Evolutionary conservation across 2,797 vertebrate species (phyloP).

Genomic region (Sebastes taczanowskii): DNA sequence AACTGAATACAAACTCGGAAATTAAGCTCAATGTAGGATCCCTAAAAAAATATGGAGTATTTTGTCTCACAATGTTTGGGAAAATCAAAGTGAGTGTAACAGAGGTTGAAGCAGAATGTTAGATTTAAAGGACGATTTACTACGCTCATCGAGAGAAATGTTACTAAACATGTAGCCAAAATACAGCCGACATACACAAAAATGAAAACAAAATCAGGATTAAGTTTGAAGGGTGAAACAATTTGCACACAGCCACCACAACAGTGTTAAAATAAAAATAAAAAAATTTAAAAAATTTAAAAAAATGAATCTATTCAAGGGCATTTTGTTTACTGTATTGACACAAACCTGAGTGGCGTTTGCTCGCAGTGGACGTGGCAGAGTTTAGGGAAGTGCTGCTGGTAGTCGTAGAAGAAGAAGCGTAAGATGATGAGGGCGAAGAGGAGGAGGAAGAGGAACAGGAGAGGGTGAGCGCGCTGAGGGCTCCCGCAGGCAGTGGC

Average conservation of each 20-base stretch:
- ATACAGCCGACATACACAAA: neutral
- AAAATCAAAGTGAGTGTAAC: neutral
- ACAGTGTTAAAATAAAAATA: neutral
- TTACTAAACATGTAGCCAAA: neutral
- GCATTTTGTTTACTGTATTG: neutral
- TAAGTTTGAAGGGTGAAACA: neutral
- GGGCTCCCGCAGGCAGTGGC: constrained; percentile 89
- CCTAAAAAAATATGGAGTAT: neutral
- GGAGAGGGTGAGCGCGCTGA: constrained; percentile 67
- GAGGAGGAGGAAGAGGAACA: constrained; percentile 58
- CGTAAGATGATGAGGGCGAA: constrained; percentile 53
- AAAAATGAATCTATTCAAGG: neutral
- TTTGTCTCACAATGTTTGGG: neutral
- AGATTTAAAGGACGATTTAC: neutral
- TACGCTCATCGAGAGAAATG: neutral
- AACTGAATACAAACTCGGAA: constrained; percentile 1
- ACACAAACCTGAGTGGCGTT: constrained; percentile 82
- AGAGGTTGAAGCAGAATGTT: neutral
- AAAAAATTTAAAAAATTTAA: neutral
- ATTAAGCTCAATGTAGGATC: neutral
- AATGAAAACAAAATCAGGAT: neutral
- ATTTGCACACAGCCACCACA: constrained; percentile 12
- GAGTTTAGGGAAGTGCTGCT: constrained; percentile 64
- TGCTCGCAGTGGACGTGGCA: constrained; percentile 77
- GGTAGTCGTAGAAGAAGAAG: constrained; percentile 61